Conservation (phyloP, 2,888 invertebrate species). For the Crematogaster levior region DNA sequence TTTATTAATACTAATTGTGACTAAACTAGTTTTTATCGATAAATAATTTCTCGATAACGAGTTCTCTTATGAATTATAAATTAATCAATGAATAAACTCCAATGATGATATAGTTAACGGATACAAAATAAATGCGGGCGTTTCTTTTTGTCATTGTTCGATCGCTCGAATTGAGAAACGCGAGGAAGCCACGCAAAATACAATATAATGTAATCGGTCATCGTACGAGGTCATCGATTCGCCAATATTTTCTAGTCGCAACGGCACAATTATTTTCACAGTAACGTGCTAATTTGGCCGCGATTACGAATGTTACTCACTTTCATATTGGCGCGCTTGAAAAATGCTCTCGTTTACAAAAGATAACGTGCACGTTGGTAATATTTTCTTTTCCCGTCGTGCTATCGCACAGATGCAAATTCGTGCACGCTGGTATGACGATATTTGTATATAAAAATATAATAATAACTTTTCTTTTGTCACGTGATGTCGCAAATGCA, state of each 20-base stretch:
- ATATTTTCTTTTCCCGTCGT: conserved; percentile 56
- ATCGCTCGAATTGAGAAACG: conserved; percentile 27
- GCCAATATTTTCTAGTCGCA: conserved; percentile 26
- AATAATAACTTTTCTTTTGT: conserved; percentile 8
- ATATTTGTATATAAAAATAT: conserved; percentile 32
- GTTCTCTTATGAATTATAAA: not conserved
- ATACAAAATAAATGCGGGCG: conserved; percentile 23
- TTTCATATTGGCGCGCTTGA: conserved; percentile 9
- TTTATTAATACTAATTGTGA: not conserved
- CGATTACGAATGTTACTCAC: conserved; percentile 19
- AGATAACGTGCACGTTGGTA: conserved; percentile 55
- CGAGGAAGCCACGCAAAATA: conserved; percentile 30
- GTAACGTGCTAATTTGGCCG: conserved; percentile 30
- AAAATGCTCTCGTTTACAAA: conserved; percentile 25
- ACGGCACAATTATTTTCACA: conserved; percentile 39
- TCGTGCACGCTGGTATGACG: conserved; percentile 44
- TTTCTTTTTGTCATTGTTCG: not conserved
- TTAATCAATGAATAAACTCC: conserved; percentile 12
- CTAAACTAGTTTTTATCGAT: not conserved
- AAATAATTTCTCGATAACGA: not conserved
- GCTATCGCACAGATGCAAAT: conserved; percentile 69
- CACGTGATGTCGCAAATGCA: not conserved
- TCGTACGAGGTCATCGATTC: conserved; percentile 12
- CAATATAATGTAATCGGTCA: conserved; percentile 42
- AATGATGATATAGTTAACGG: conserved; percentile 5